Percentiles rank a stretch among this genome's conserved stretches.
phyloP scores from a whole-genome alignment of 2,888 invertebrate genomes.

The Agrochola circellaris region DNA sequence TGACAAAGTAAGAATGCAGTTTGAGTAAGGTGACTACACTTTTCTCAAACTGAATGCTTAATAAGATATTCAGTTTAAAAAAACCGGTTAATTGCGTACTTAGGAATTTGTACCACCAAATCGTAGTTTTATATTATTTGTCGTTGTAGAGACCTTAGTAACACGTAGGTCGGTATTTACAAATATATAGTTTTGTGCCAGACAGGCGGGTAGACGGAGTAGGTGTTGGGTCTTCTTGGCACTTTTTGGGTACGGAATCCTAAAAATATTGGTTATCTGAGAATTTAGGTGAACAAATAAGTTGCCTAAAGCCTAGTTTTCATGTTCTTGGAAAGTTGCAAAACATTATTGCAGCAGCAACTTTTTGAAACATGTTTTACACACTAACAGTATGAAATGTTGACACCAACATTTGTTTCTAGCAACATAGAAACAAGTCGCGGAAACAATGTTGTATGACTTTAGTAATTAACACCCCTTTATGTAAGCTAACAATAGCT shows the following conservation, averaged over 20 bases:
- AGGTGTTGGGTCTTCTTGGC: background rate
- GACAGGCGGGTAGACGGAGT: background rate
- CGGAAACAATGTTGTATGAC: background rate
- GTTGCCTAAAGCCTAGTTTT: background rate
- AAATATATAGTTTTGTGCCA: background rate
- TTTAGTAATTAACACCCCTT: constrained; percentile 17
- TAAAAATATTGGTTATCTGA: background rate
- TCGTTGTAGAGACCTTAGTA: background rate
- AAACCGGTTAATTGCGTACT: too few species aligned
- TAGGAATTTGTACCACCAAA: background rate
- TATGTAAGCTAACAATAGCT: constrained; percentile 13
- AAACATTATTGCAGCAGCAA: background rate
- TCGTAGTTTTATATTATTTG: background rate
- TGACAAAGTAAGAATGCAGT: background rate
- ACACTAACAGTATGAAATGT: background rate
- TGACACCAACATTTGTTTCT: background rate
- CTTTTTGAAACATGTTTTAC: background rate
- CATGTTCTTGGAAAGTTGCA: background rate
- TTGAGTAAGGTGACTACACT: background rate
- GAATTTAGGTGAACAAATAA: background rate
- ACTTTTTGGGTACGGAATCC: background rate
- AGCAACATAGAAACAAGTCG: background rate
- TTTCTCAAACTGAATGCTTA: too few species aligned
- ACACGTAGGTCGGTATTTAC: background rate
- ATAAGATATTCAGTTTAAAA: too few species aligned